Evolutionary conservation across 2,888 invertebrate genomes (phyloP), one percentile per base, ranked within the genome.

Genomic region (Dioctria linearis): DNA sequence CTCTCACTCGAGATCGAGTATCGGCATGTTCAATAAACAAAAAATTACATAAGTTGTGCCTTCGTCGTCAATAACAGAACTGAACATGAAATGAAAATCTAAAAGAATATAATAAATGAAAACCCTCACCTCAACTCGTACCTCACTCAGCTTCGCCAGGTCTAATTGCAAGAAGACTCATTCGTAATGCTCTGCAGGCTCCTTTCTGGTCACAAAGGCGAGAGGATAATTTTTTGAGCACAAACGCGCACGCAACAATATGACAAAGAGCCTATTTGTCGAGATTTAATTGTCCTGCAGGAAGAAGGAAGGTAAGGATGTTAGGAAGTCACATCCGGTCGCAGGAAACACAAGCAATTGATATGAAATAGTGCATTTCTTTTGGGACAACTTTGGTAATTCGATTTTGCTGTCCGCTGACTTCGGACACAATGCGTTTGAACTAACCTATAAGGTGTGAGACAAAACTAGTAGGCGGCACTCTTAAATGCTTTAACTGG

Each of bases 291-390:
- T 78, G 78, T 54, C 66, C 66, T 63, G 63, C 51, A 78, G 78
- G 66, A 78, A 66, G 66, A 66, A 78, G 78, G 78, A 78, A 78
- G 78, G 79, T 79, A 69, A 46, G 57, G 61, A 79, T 61, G 61
- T 61, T 79, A 79, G 79, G 79, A 79, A 79, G 79, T 79, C 79
- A 79, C 79, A 79, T 79, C 79, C 79, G 79, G 79, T 71, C 67
- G 8, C 40, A 76, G 76, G 76, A 76, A 76, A 76, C 39, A 25
- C 57, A 63, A 25, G 39, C 76, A 76, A 61, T 76, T 63, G 61
- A 76, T 63, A 75, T 59, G 75, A 59, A 63, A 63, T 63, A 76
- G 63, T 76, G 63, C 76, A 61, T 63, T 46, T 76, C 46, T 76
- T 46, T 8, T 76, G 57, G 42, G 51, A 73, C 51, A 73, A 75